These are phyloP conservation scores for Drosophila stalkeri DNA, from an alignment of 2,888 invertebrate genomes.

Conservation along the genomic window DNA sequence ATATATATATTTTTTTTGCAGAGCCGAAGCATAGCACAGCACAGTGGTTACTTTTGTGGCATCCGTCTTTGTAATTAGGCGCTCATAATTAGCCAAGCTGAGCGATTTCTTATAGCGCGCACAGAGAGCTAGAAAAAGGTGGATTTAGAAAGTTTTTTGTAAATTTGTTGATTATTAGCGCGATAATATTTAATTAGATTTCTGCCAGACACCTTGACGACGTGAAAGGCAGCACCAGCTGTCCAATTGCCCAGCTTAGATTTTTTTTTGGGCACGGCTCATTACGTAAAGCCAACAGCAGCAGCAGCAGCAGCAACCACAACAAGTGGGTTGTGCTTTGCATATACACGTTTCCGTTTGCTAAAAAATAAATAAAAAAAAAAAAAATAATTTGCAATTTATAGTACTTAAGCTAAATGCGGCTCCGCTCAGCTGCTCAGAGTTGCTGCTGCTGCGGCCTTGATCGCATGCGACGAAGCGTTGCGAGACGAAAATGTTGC, in stretches of 20 bases:
- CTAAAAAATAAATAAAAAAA: constrained; percentile 36
- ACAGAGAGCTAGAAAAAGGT: constrained; percentile 34
- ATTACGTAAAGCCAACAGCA: constrained; percentile 49
- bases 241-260: constrained; percentile 1
- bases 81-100: constrained; percentile 69
- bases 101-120: constrained; percentile 55
- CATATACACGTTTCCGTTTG: constrained; percentile 71
- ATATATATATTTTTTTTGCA: too few species aligned
- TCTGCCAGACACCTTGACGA: constrained; percentile 46
- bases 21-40: constrained; percentile 1
- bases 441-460: constrained; percentile 51
- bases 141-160: constrained; percentile 74
- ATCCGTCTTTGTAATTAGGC: constrained; percentile 81
- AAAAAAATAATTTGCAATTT: constrained; percentile 54
- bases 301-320: constrained; percentile 34
- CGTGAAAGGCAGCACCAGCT: constrained; percentile 64
- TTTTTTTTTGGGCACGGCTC: constrained; percentile 55
- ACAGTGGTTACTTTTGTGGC: constrained; percentile 52
- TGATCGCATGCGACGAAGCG: constrained; percentile 53
- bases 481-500: constrained; percentile 65
- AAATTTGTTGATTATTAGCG: constrained; percentile 74
- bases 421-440: constrained; percentile 32
- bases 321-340: constrained; percentile 40
- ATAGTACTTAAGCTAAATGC: constrained; percentile 58
- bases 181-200: constrained; percentile 81